Evolutionary conservation across 1,140 invertebrate genomes (phyloP).

Genomic region (Drosophila parvula): DNA sequence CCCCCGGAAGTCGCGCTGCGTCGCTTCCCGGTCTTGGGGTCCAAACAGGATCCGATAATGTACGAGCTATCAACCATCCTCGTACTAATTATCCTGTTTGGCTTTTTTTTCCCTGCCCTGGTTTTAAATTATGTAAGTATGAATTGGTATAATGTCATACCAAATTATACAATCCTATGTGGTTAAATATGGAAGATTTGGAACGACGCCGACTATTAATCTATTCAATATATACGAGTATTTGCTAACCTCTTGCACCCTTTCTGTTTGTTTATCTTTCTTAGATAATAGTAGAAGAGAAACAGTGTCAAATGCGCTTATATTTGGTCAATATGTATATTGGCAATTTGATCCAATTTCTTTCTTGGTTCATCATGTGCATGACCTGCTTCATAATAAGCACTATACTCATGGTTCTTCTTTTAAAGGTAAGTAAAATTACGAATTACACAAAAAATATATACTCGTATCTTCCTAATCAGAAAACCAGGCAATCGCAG

Average conservation of each 20-base stretch:
- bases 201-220: no score
- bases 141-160: neutral
- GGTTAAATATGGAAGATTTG: neutral
- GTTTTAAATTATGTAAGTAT: slow-evolving; percentile 50
- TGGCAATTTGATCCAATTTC: slow-evolving; percentile 53
- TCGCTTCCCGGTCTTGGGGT: slow-evolving; percentile 51
- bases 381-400: slow-evolving; percentile 39
- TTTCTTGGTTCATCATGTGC: slow-evolving; percentile 50
- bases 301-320: slow-evolving; percentile 35
- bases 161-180: neutral
- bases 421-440: slow-evolving; percentile 65
- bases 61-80: slow-evolving; percentile 19
- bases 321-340: slow-evolving; percentile 69
- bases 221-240: no score
- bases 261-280: neutral
- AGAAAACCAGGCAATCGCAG: no score
- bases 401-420: neutral
- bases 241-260: neutral
- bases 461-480: no score
- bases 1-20: slow-evolving; percentile 43
- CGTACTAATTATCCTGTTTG: slow-evolving; percentile 46
- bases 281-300: slow-evolving; percentile 62
- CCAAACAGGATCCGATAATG: slow-evolving; percentile 37
- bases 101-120: slow-evolving; percentile 61
- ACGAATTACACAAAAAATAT: no score